Percentiles rank a stretch among this genome's conserved stretches.
Conservation (phyloP, 2,888 invertebrate species). For the Lepidonotus clava region DNA sequence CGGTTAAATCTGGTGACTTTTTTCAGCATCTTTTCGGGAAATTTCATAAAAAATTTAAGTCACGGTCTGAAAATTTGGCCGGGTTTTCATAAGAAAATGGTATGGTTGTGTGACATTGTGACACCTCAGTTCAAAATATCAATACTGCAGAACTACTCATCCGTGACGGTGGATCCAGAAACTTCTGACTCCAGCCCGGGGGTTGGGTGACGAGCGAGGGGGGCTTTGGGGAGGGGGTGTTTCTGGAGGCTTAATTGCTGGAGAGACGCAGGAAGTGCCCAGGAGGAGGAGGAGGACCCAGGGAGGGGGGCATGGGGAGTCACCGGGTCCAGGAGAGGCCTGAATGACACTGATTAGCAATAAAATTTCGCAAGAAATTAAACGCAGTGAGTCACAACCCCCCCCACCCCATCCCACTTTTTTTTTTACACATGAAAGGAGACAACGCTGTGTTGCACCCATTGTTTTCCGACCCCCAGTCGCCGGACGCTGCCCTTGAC, state of each 20-base stretch:
- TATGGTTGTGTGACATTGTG: no score
- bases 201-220: background rate
- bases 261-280: background rate
- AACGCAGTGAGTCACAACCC: slow-evolving; percentile 14
- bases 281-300: background rate
- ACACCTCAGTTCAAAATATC: no score
- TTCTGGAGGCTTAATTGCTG: background rate
- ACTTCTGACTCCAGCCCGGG: no score
- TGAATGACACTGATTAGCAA: slow-evolving; percentile 51
- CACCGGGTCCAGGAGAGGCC: background rate
- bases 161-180: no score
- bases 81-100: no score
- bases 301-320: background rate
- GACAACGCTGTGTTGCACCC: slow-evolving; percentile 34
- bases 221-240: background rate
- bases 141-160: no score
- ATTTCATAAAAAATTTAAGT: no score
- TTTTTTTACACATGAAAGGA: slow-evolving; percentile 44
- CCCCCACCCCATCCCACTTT: background rate
- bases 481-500: slow-evolving; percentile 33
- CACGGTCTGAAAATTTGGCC: no score
- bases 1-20: no score
- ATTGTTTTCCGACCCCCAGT: slow-evolving; percentile 5
- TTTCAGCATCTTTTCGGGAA: no score
- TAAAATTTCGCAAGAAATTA: slow-evolving; percentile 54